A percentile compares a stretch with the other conserved stretches of the same genome.
Conservation (phyloP, 2,888 invertebrate species). For the Ophioninae sp. region DNA sequence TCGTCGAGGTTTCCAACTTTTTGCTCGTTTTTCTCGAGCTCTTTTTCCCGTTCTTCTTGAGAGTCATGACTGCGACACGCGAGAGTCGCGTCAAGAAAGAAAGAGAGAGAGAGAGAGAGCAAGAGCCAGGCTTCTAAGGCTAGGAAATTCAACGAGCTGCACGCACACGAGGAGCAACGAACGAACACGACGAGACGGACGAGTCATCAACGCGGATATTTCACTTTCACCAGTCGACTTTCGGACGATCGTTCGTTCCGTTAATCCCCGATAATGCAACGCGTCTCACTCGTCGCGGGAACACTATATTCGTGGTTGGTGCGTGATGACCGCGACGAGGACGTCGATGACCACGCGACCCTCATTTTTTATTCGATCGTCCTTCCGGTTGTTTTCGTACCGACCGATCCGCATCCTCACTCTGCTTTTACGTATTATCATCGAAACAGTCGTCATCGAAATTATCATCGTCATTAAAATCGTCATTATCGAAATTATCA, state of each 20-base stretch:
- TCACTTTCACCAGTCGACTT: conserved; percentile 16
- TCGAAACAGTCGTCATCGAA: no score
- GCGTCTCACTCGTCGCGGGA: background rate
- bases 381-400: conserved; percentile 29
- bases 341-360: background rate
- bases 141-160: no score
- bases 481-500: no score
- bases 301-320: no score
- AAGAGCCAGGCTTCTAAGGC: no score
- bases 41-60: conserved; percentile 70
- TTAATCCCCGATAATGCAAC: conserved; percentile 30
- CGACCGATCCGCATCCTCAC: background rate
- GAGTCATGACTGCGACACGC: conserved; percentile 67
- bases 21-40: conserved; percentile 67
- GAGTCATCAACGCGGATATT: background rate
- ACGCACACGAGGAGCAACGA: background rate
- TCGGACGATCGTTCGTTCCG: conserved; percentile 15
- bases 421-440: background rate
- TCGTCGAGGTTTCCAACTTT: conserved; percentile 55
- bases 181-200: no score
- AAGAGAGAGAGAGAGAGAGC: no score
- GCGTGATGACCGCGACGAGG: no score
- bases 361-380: conserved; percentile 42
- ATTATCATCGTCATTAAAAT: no score
- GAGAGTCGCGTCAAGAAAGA: background rate